Conservation (phyloP, 1,140 invertebrate genomes). For the Ditylenchus dipsaci region DNA sequence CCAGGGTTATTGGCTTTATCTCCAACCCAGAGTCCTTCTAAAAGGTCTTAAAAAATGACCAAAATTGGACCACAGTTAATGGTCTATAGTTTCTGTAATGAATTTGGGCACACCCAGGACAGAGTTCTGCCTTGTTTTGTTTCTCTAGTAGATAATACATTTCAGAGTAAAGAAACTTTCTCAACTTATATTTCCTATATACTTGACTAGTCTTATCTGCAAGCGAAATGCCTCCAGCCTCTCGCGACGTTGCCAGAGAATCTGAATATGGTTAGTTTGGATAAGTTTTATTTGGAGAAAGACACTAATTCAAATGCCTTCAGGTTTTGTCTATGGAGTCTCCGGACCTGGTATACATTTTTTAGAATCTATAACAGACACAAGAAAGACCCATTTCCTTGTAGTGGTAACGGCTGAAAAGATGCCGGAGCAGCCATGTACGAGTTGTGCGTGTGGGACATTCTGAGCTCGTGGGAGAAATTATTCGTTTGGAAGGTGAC, state of each 20-base stretch:
- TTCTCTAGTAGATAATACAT: too few relatives aligned
- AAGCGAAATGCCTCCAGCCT: slow-evolving; percentile 33
- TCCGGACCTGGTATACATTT: slow-evolving; percentile 82
- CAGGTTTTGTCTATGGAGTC: slow-evolving; percentile 80
- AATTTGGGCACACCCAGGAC: too few relatives aligned
- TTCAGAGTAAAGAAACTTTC: too few relatives aligned
- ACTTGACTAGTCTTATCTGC: not conserved
- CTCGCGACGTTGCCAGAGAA: slow-evolving; percentile 63
- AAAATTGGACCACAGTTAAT: too few relatives aligned
- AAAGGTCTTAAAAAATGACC: too few relatives aligned
- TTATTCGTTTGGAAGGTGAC: slow-evolving; percentile 96
- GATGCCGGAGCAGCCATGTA: slow-evolving; percentile 99
- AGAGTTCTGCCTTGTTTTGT: too few relatives aligned
- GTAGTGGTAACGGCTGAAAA: slow-evolving; percentile 95
- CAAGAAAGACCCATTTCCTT: slow-evolving; percentile 35
- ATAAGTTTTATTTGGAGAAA: too few relatives aligned
- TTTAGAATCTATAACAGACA: not conserved
- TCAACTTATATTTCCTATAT: too few relatives aligned
- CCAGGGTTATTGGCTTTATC: too few relatives aligned
- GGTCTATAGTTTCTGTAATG: too few relatives aligned
- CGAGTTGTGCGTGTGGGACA: slow-evolving; percentile 98
- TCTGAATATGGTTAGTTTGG: slow-evolving; percentile 69
- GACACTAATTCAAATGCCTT: too few relatives aligned
- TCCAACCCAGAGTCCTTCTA: too few relatives aligned
- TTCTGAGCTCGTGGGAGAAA: slow-evolving; percentile 94